Evolutionary conservation across 1,140 invertebrate species (phyloP).

Genomic region (Pseudomyrmex concolor): DNA sequence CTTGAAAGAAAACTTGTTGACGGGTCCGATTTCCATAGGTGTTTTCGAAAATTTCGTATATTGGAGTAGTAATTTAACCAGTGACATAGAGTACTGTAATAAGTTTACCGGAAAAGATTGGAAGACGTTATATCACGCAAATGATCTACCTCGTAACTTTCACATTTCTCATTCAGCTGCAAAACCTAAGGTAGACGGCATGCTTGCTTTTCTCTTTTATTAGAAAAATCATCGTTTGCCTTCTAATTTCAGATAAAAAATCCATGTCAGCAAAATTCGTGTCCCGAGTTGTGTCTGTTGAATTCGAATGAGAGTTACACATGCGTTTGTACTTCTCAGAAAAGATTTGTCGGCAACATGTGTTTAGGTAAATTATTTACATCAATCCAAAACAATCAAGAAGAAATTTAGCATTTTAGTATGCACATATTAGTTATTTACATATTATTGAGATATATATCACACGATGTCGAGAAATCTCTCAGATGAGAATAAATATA

Average conservation of each 20-base stretch:
- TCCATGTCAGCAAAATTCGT: conserved; percentile 89
- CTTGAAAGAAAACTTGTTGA: conserved; percentile 70
- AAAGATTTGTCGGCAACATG: conserved; percentile 85
- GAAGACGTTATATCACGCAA: conserved; percentile 83
- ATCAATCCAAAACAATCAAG: not conserved
- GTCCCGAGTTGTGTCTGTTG: conserved; percentile 93
- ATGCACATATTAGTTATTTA: not conserved
- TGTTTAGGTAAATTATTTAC: conserved; percentile 81
- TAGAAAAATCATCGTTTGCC: not conserved
- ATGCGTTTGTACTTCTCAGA: conserved; percentile 93
- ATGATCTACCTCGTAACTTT: conserved; percentile 86
- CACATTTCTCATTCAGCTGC: conserved; percentile 89
- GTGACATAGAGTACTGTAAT: conserved; percentile 87
- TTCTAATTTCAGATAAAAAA: conserved; percentile 84
- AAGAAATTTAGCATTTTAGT: not conserved
- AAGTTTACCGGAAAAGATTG: conserved; percentile 89
- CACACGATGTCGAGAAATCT: not conserved
- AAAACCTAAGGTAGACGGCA: conserved; percentile 77
- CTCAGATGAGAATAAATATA: not conserved
- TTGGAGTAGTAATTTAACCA: conserved; percentile 91
- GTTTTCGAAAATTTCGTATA: conserved; percentile 95
- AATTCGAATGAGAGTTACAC: conserved; percentile 86
- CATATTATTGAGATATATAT: no score
- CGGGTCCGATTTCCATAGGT: conserved; percentile 92
- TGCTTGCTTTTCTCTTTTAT: not conserved